Evolutionary conservation across 2,888 invertebrate genomes (phyloP), one percentile per base, ranked within the genome.

Genomic region (Napeogenes sylphis): DNA sequence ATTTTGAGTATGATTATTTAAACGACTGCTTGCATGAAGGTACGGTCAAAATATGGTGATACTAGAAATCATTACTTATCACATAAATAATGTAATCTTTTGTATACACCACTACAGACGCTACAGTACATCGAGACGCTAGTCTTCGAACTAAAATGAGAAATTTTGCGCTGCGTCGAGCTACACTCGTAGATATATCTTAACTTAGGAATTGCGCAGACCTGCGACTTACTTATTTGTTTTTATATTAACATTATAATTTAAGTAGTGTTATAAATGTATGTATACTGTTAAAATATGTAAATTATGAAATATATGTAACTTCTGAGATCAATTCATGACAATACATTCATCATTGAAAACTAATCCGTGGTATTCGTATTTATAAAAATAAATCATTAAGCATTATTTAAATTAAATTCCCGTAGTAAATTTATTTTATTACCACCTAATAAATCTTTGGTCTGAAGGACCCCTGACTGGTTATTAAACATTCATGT

Each of bases 341-440:
- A n/a, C n/a, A n/a, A n/a, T n/a, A n/a, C n/a, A n/a, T n/a, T n/a
- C 12, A 42, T 10, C 42, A 42, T 42, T 21, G 1, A 21, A 21
- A 21, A 51, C 51, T 30, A 51, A 51, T 6, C 21, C 51, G 51
- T 30, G 51, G 51, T 14, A 47, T 21, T 10, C 30, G 2, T 10
- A 21, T 51, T 51, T 42, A 42, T 42, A 42, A 51, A 30, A 10
- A 51, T 51, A 51, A 21, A 51, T 51, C 51, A 51, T 30, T 51
- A 51, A 30, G 30, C n/a, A 51, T 30, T 51, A 51, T 51, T 30
- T 51, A n/a, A 51, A 51, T 30, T 51, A 30, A 30, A 51, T 51
- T 51, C 51, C 51, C 73, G 73, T 70, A 71, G 69, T 75, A 76
- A 78, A 78, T 78, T 75, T 72, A 64, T 67, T 72, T 75, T 76